Evolutionary conservation across 53 echinoderm and acorn worm species (phyloP).

Genomic region (Mesocentrotus franciscanus): DNA sequence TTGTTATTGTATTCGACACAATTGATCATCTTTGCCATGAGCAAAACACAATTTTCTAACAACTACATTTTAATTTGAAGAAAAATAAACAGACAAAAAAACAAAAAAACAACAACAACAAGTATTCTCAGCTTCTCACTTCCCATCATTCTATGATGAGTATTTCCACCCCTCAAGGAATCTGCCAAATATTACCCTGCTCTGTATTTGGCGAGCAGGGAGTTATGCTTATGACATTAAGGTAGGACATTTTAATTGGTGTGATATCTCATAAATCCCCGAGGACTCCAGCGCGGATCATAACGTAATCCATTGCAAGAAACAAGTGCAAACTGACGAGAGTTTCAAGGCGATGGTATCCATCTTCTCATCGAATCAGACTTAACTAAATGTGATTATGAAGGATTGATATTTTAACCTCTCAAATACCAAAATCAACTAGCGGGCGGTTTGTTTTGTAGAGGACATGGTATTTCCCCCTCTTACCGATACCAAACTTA

Average conservation of each 20-base stretch:
- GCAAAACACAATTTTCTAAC: no score
- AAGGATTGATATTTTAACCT: background rate
- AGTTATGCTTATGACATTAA: conserved; percentile 59
- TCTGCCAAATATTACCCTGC: background rate
- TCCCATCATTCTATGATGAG: no score
- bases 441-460: no score
- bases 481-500: background rate
- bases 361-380: background rate
- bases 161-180: background rate
- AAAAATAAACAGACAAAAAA: no score
- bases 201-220: background rate
- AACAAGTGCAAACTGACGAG: conserved; percentile 25
- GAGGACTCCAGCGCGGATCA: conserved; percentile 16
- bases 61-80: no score
- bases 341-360: background rate
- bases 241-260: conserved; percentile 53
- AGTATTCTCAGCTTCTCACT: background rate
- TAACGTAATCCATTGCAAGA: background rate
- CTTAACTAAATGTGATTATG: background rate
- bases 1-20: background rate
- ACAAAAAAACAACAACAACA: no score
- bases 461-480: background rate
- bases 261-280: conserved; percentile 54
- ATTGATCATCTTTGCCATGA: no score
- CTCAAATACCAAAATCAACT: no score